These are phyloP conservation scores for Nanger granti DNA, from an alignment of 2,113 vertebrate genomes.

Conservation along the genomic window DNA sequence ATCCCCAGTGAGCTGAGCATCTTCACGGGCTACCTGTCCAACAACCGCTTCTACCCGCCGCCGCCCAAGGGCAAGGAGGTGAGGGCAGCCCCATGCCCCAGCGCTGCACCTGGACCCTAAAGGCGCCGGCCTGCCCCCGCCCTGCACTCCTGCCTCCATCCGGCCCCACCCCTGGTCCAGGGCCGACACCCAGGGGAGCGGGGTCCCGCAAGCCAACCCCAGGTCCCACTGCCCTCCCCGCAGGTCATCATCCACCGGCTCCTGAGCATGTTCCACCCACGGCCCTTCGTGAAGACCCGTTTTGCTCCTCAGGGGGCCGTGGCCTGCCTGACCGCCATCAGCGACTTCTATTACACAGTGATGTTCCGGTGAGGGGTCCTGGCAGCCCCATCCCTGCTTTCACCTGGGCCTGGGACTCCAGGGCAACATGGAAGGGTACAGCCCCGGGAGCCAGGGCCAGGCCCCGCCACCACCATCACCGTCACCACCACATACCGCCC, in stretches of 20 bases:
- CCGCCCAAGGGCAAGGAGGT: constrained; percentile 95
- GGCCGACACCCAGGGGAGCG: neutral
- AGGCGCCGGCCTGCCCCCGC: fast-evolving
- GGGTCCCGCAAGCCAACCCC: neutral
- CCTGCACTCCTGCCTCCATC: neutral
- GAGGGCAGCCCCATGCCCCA: neutral
- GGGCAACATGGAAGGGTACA: neutral
- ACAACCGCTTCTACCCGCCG: constrained; percentile 95
- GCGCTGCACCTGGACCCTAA: neutral
- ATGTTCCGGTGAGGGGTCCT: constrained; percentile 86
- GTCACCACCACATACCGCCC: neutral
- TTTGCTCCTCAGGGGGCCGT: constrained; percentile 94
- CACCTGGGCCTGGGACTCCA: neutral
- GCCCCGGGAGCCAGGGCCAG: fast-evolving
- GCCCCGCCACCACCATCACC: neutral
- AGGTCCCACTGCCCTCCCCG: neutral
- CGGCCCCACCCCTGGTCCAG: neutral
- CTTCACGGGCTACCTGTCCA: constrained; percentile 95
- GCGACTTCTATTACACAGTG: constrained; percentile 91
- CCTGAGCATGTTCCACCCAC: constrained; percentile 94
- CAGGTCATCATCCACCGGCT: constrained; percentile 92
- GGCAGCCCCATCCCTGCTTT: fast-evolving
- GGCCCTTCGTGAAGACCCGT: constrained; percentile 92
- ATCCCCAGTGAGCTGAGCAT: constrained; percentile 94
- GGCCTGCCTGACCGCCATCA: constrained; percentile 90